phyloP scores from a whole-genome alignment of 2,797 vertebrate species.

The Emydoidea blandingii region DNA sequence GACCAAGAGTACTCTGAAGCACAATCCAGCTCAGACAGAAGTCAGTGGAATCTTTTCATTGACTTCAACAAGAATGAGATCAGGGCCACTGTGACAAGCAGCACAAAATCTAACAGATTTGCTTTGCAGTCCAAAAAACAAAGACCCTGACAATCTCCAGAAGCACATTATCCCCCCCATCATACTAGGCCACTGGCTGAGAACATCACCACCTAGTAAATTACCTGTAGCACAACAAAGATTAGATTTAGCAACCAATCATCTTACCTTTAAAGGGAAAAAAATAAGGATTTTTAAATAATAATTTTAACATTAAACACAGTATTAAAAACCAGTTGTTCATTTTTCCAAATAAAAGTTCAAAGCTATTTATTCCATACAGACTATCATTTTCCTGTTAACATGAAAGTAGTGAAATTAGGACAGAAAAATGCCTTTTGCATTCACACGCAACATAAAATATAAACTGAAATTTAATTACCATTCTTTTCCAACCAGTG shows the following conservation, averaged over 20 bases:
- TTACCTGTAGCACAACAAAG: neutral
- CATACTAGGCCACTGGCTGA: neutral
- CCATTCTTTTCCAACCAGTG: neutral
- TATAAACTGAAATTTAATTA: neutral
- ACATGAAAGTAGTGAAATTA: neutral
- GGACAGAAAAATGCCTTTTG: neutral
- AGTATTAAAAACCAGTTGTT: neutral
- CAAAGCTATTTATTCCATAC: neutral
- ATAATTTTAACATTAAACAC: neutral
- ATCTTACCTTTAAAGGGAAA: neutral
- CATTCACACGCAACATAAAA: neutral
- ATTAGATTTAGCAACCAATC: neutral
- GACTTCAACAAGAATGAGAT: neutral
- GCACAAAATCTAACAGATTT: neutral
- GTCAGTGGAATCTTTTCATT: neutral
- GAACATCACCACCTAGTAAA: neutral
- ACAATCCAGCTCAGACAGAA: neutral
- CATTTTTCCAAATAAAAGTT: neutral
- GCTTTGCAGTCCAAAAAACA: neutral
- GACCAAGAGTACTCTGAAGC: no score
- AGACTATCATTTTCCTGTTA: neutral
- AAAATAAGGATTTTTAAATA: neutral
- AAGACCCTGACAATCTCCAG: neutral
- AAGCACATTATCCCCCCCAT: neutral
- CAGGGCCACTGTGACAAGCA: neutral